Conservation (phyloP, 2,797 vertebrate genomes). For the Cercopithecus neglectus region DNA sequence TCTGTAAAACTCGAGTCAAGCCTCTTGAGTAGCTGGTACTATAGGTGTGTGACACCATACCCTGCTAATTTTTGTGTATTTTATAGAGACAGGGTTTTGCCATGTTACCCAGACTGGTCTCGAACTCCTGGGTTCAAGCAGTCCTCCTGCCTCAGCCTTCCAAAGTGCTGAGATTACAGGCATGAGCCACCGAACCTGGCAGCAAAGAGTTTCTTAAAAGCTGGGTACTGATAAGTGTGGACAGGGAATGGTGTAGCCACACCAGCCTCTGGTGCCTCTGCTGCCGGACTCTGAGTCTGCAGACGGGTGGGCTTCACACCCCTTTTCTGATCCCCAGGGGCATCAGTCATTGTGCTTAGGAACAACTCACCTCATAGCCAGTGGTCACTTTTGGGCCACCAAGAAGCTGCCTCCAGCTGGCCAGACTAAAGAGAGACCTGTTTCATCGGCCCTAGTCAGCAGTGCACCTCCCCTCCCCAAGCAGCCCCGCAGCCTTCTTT, state of each 20-base stretch:
- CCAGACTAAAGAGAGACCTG: background rate
- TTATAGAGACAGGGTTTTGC: background rate
- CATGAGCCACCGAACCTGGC: background rate
- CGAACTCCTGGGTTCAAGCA: background rate
- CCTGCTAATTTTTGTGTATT: background rate
- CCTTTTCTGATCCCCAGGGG: background rate
- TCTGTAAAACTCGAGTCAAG: too few species aligned
- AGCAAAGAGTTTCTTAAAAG: background rate
- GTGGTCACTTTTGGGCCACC: background rate
- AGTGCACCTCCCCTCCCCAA: background rate
- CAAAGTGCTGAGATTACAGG: background rate
- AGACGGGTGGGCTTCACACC: background rate
- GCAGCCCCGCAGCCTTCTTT: too few species aligned
- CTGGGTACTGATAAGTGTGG: background rate
- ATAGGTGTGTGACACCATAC: background rate
- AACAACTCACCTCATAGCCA: rapidly evolving
- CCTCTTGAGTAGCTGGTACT: background rate
- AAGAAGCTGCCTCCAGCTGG: slow-evolving; percentile 49
- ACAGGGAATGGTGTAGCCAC: background rate
- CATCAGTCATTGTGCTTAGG: background rate
- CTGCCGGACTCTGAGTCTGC: background rate
- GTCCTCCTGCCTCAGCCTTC: background rate
- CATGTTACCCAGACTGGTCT: background rate
- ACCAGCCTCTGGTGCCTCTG: background rate
- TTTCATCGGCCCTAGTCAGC: slow-evolving; percentile 62